Percentiles rank a stretch among this genome's conserved stretches.
Conservation (phyloP, 2,113 vertebrate species). For the Varanus salvator region DNA sequence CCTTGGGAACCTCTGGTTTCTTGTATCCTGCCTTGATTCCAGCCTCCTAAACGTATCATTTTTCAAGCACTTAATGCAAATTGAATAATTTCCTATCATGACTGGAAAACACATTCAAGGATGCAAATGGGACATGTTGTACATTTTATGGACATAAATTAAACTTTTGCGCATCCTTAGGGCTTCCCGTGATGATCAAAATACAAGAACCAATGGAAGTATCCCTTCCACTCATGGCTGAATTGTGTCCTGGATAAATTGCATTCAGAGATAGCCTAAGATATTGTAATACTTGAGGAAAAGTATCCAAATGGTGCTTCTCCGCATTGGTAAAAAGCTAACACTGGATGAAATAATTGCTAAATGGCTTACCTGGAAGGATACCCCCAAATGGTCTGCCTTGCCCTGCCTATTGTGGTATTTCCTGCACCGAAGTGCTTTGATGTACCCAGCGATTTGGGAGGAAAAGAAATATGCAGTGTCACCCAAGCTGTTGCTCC, state of each 20-base stretch:
- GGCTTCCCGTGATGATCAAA: no score
- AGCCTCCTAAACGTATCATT: no score
- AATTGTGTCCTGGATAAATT: background rate
- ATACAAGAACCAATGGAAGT: no score
- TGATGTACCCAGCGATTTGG: background rate
- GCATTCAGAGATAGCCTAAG: background rate
- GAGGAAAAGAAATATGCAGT: background rate
- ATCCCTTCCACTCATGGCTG: background rate
- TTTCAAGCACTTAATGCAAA: no score
- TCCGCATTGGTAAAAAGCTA: background rate
- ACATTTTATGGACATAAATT: no score
- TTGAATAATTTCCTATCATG: no score
- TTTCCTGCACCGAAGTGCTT: background rate
- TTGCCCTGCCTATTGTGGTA: background rate
- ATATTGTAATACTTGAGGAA: background rate
- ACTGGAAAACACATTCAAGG: no score
- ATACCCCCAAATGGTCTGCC: background rate
- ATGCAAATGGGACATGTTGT: no score
- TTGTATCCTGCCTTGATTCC: no score
- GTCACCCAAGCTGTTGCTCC: conserved; percentile 50
- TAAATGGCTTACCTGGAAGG: background rate
- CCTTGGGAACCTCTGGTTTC: no score
- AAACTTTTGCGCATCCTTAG: no score
- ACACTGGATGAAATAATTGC: background rate
- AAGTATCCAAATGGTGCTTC: background rate